These are phyloP conservation scores for Macroglossus sobrinus DNA, from an alignment of 2,113 vertebrate genomes.

Conservation along the genomic window DNA sequence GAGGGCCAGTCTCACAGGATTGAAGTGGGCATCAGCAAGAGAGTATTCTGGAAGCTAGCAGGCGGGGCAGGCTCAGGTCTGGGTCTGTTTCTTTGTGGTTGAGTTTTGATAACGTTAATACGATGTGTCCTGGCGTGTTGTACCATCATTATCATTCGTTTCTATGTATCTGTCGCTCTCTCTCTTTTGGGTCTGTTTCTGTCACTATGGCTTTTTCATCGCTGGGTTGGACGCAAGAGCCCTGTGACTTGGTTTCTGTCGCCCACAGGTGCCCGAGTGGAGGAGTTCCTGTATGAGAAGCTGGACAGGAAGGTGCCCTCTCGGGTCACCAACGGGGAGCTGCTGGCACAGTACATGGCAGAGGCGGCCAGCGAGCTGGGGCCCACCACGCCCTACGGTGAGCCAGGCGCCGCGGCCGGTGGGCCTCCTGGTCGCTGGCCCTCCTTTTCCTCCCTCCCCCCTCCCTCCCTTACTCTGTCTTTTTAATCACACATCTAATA, in stretches of 20 bases:
- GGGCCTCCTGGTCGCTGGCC: fast-evolving
- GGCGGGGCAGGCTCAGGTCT: background rate
- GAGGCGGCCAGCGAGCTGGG: conserved; percentile 93
- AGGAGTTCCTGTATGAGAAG: conserved; percentile 97
- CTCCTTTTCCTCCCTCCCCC: fast-evolving
- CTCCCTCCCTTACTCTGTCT: no score
- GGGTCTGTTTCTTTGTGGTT: no score
- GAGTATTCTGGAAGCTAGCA: background rate
- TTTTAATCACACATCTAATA: background rate
- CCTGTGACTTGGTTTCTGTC: background rate
- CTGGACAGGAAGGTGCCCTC: conserved; percentile 94
- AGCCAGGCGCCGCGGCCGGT: conserved; percentile 18
- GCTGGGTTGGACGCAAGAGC: background rate
- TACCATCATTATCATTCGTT: no score
- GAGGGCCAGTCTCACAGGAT: background rate
- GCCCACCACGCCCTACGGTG: conserved; percentile 91
- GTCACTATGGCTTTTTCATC: background rate
- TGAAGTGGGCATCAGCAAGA: background rate
- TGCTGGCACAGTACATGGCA: conserved; percentile 94
- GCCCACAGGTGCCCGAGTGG: conserved; percentile 89
- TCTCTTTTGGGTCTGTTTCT: no score
- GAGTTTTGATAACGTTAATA: no score
- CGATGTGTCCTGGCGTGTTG: no score
- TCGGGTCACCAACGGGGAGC: conserved; percentile 91
- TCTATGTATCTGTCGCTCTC: no score